phyloP scores from a whole-genome alignment of 2,888 invertebrate genomes.

The Lottia scabra region DNA sequence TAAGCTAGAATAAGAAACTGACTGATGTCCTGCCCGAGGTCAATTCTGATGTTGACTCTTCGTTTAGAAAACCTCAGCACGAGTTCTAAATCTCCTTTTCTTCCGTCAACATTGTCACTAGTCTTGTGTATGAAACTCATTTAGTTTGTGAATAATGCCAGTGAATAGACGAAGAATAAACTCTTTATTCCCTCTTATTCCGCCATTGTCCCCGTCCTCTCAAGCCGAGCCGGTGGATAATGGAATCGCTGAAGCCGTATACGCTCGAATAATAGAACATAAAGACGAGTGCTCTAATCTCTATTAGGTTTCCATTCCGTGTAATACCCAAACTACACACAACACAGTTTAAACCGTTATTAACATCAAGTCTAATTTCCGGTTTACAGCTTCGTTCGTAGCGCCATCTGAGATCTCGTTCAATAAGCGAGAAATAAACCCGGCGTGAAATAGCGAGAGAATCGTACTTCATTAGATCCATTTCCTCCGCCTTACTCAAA shows the following conservation, averaged over 20 bases:
- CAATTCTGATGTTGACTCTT: neutral
- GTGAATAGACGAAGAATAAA: slow-evolving; percentile 2
- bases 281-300: neutral
- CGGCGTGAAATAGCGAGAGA: slow-evolving; percentile 2
- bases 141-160: neutral
- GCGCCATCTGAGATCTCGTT: slow-evolving; percentile 7
- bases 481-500: slow-evolving; percentile 1
- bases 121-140: neutral
- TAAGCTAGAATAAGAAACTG: neutral
- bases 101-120: neutral
- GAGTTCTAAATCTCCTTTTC: neutral
- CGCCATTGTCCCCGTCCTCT: neutral
- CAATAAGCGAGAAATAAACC: slow-evolving; percentile 4
- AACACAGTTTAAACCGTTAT: slow-evolving; percentile 1
- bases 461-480: neutral
- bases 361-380: slow-evolving; percentile 7
- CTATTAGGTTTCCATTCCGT: neutral
- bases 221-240: neutral
- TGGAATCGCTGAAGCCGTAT: slow-evolving; percentile 3
- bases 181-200: neutral
- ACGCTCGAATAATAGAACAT: neutral
- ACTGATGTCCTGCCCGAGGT: neutral
- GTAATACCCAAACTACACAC: slow-evolving; percentile 4
- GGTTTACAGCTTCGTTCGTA: neutral
- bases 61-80: slow-evolving; percentile 3